phyloP scores from a whole-genome alignment of 2,888 invertebrate genomes.

The Eupeodes luniger region DNA sequence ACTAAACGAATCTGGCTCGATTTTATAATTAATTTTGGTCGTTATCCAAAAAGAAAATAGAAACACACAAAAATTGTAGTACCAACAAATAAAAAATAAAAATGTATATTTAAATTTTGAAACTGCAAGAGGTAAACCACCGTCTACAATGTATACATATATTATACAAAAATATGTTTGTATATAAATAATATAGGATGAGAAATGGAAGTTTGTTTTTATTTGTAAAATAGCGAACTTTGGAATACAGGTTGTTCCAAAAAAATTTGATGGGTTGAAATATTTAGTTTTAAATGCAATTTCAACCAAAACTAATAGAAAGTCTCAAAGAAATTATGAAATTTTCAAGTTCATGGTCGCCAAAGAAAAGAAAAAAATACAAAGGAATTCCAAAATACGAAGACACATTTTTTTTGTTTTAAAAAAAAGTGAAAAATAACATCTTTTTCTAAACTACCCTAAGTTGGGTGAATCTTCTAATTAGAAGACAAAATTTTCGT shows the following conservation, averaged over 20 bases:
- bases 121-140: conserved; percentile 44
- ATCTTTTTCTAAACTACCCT: too few species aligned
- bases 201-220: neutral
- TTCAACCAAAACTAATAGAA: neutral
- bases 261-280: neutral
- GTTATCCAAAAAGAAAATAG: conserved; percentile 56
- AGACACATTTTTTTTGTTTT: too few species aligned
- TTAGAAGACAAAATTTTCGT: too few species aligned
- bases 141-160: neutral
- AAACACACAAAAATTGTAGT: neutral
- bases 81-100: neutral
- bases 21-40: conserved; percentile 74
- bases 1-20: conserved; percentile 62
- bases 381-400: too few species aligned
- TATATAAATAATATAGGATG: neutral
- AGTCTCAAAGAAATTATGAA: too few species aligned
- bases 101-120: neutral
- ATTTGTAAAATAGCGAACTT: neutral
- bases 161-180: too few species aligned
- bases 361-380: too few species aligned
- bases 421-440: too few species aligned
- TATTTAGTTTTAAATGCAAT: neutral
- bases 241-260: conserved; percentile 33
- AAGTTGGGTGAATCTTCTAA: too few species aligned
- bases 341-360: too few species aligned